These are phyloP conservation scores for Anhinga rufa DNA, from an alignment of 2,113 vertebrate genomes.

Conservation along the genomic window DNA sequence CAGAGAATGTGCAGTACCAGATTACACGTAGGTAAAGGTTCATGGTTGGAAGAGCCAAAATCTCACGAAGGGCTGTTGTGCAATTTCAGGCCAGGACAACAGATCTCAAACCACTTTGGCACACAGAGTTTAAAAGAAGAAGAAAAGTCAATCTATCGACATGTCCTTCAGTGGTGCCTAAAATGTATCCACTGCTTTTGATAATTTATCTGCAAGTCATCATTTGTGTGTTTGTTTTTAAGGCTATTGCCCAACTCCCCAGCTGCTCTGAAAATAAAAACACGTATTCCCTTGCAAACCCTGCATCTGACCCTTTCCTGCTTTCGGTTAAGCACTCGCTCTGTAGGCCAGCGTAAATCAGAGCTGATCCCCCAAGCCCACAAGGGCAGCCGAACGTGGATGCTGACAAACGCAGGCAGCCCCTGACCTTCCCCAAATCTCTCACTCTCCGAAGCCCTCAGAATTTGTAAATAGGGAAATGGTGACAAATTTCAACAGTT, in stretches of 20 bases:
- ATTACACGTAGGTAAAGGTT: neutral
- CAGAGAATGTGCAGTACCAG: neutral
- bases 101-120: neutral
- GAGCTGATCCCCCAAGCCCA: neutral
- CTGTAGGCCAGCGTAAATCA: neutral
- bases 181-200: neutral
- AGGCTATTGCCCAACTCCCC: neutral
- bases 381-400: rapidly evolving
- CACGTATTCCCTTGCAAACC: neutral
- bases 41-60: neutral
- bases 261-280: slow-evolving; percentile 19
- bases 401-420: neutral
- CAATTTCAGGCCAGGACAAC: neutral
- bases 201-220: neutral
- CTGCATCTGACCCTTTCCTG: neutral
- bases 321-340: neutral
- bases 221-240: neutral
- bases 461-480: neutral
- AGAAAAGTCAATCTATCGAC: neutral
- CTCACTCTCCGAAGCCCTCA: neutral
- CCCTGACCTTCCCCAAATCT: neutral
- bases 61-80: neutral
- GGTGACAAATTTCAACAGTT: neutral
- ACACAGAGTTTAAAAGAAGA: neutral
- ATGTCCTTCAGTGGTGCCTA: neutral